phyloP scores from a whole-genome alignment of 2,113 vertebrate species.

The Barnardius zonarius region DNA sequence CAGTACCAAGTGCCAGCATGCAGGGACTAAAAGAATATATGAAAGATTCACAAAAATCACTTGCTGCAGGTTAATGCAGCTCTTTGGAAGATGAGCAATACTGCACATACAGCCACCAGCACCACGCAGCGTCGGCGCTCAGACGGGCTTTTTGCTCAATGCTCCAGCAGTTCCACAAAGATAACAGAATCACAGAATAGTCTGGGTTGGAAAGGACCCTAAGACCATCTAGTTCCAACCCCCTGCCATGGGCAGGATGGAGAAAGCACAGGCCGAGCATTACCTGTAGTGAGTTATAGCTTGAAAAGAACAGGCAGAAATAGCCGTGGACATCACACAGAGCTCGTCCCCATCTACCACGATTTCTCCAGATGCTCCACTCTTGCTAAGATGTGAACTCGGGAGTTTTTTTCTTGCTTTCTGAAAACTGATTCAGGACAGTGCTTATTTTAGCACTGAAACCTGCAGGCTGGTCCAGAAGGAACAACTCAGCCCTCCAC shows the following conservation, averaged over 20 bases:
- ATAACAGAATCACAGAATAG: background rate
- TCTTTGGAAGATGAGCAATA: rapidly evolving
- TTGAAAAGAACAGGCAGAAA: background rate
- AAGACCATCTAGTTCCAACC: background rate
- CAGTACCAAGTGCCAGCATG: background rate
- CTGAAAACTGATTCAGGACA: background rate
- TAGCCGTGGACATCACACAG: background rate
- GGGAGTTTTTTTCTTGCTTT: background rate
- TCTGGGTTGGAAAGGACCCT: background rate
- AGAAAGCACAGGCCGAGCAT: background rate
- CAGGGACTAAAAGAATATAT: rapidly evolving
- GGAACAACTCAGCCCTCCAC: background rate
- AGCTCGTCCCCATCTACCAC: background rate
- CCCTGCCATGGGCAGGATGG: background rate
- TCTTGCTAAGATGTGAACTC: background rate
- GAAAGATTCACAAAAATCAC: background rate
- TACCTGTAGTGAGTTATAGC: background rate
- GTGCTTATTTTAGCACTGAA: background rate
- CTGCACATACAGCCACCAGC: rapidly evolving
- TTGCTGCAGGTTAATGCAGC: background rate
- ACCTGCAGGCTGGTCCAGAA: rapidly evolving
- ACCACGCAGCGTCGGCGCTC: rapidly evolving
- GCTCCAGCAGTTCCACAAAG: background rate
- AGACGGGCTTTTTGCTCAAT: background rate
- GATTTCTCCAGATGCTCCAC: background rate